Evolutionary conservation across 2,797 vertebrate genomes (phyloP).

Genomic region (Carduelis carduelis): DNA sequence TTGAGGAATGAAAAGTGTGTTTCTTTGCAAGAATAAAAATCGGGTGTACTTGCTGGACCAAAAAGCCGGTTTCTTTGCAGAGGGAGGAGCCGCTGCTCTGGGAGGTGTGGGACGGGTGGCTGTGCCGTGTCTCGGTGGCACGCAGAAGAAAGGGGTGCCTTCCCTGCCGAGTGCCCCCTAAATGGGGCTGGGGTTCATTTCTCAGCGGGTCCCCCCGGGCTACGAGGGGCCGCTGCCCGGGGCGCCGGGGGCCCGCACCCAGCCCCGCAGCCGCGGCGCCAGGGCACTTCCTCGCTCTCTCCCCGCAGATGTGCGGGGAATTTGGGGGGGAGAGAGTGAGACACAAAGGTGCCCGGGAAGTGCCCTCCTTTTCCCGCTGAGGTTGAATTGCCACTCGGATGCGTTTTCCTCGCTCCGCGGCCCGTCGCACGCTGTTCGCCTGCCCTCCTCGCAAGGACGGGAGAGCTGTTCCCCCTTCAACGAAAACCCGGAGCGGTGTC

Average conservation of each 20-base stretch:
- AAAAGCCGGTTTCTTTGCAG: not conserved
- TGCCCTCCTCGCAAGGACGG: not conserved
- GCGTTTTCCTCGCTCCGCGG: not conserved
- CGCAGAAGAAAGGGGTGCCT: slow-evolving; percentile 36
- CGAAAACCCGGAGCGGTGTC: not conserved
- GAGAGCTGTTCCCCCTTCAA: not conserved
- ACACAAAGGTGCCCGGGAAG: not conserved
- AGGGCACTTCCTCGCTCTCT: not conserved
- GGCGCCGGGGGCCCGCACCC: not conserved
- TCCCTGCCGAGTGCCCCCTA: slow-evolving; percentile 25
- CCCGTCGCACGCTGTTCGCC: not conserved
- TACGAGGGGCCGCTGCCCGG: not conserved
- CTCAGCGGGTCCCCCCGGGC: not conserved
- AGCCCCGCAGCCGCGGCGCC: not conserved
- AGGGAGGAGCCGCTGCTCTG: not conserved
- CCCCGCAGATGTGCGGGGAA: not conserved
- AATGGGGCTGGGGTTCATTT: slow-evolving; percentile 53
- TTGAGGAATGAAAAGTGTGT: not conserved
- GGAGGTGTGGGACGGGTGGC: not conserved
- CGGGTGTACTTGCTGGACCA: not conserved
- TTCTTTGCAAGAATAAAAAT: not conserved
- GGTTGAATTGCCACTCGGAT: not conserved
- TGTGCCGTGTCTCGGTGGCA: slow-evolving; percentile 15
- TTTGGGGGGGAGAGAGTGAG: accelerated
- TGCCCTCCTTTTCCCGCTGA: not conserved